Percentiles rank a stretch among this genome's conserved stretches.
Conservation (phyloP, 2,888 invertebrate genomes). For the Acrobasis suavella region DNA sequence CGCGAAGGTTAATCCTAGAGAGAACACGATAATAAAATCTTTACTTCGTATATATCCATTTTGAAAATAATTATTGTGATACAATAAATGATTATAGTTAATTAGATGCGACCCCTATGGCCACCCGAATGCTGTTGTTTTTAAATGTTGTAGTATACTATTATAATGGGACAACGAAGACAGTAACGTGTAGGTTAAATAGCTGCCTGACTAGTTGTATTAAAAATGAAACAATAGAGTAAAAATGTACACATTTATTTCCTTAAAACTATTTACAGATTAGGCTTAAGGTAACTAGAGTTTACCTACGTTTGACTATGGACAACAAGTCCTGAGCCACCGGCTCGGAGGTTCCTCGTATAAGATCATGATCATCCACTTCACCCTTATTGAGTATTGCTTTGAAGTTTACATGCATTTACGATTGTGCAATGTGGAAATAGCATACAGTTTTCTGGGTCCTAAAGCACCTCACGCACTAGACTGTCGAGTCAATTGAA, state of each 20-base stretch:
- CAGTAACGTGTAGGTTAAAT: too few species aligned
- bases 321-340: slow-evolving; percentile 39
- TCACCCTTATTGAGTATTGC: slow-evolving; percentile 2
- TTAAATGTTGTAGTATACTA: too few species aligned
- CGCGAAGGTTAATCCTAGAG: too few species aligned
- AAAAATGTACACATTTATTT: slow-evolving; percentile 25
- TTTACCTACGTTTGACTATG: slow-evolving; percentile 74
- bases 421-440: background rate
- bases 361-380: slow-evolving; percentile 48
- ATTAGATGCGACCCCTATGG: too few species aligned
- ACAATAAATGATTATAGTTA: too few species aligned
- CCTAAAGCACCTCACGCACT: too few species aligned
- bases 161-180: too few species aligned
- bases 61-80: too few species aligned
- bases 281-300: slow-evolving; percentile 34
- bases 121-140: too few species aligned
- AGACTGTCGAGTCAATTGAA: too few species aligned
- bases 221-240: background rate
- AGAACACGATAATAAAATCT: too few species aligned
- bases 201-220: background rate
- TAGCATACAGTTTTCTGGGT: background rate
- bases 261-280: slow-evolving; percentile 32
- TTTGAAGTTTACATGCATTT: background rate
- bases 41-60: too few species aligned
- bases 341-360: slow-evolving; percentile 49